phyloP scores from a whole-genome alignment of 2,888 invertebrate genomes.

The Lymantria dispar region DNA sequence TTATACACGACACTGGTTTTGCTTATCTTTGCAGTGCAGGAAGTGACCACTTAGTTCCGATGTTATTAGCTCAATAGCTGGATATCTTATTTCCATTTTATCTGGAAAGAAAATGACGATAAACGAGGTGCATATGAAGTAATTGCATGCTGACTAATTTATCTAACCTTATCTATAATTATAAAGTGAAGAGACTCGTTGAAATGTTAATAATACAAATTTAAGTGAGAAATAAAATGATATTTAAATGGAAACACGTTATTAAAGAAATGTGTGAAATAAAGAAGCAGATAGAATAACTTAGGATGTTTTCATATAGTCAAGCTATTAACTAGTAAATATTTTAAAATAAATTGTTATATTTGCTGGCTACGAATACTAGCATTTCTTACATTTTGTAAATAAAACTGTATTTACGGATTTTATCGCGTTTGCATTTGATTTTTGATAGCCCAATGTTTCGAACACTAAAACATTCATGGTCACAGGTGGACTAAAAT shows the following conservation, averaged over 20 bases:
- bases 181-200: background rate
- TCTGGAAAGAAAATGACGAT: conserved; percentile 5
- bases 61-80: conserved; percentile 18
- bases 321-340: too few relatives aligned
- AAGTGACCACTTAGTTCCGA: conserved; percentile 24
- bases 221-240: background rate
- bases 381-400: too few relatives aligned
- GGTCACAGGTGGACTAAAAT: too few relatives aligned
- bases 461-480: too few relatives aligned
- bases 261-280: too few relatives aligned
- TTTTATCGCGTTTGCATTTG: too few relatives aligned
- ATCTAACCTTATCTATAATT: background rate
- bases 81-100: conserved; percentile 27
- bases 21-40: conserved; percentile 28
- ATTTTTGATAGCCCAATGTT: too few relatives aligned
- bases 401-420: too few relatives aligned
- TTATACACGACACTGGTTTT: conserved; percentile 8
- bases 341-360: too few relatives aligned
- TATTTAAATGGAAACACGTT: background rate
- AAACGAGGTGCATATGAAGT: background rate
- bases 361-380: too few relatives aligned
- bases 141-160: background rate
- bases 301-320: too few relatives aligned
- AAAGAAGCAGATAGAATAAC: too few relatives aligned
- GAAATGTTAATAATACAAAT: background rate